A percentile compares a stretch with the other conserved stretches of the same genome.
Conservation (phyloP, 2,113 vertebrate genomes). For the Gobius niger region DNA sequence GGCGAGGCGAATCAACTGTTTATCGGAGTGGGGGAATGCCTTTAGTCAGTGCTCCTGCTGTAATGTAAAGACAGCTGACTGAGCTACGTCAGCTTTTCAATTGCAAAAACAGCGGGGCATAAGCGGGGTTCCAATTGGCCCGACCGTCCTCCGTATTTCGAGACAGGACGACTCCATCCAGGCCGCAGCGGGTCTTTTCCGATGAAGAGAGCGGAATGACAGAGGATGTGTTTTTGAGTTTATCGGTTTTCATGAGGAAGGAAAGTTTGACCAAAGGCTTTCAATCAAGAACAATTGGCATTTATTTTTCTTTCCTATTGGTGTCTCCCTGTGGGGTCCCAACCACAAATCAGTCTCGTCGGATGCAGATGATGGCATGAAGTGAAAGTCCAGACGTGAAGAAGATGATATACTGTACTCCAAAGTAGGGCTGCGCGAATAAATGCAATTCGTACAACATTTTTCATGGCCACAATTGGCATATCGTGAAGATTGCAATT, state of each 20-base stretch:
- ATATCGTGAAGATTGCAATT: too few species aligned
- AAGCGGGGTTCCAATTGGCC: not conserved
- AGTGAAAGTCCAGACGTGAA: not conserved
- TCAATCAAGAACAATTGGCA: not conserved
- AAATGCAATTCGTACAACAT: too few species aligned
- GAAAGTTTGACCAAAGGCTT: constrained; percentile 1
- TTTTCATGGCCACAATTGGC: too few species aligned
- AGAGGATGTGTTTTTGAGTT: not conserved
- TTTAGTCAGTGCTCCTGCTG: constrained; percentile 13
- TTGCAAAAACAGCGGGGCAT: not conserved
- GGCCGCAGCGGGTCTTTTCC: not conserved
- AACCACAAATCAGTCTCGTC: not conserved
- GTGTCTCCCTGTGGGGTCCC: not conserved
- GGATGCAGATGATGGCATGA: not conserved
- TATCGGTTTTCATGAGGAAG: not conserved
- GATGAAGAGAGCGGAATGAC: not conserved
- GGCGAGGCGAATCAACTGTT: constrained; percentile 58
- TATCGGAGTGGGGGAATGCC: constrained; percentile 44
- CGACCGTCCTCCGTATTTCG: not conserved
- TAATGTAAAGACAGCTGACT: constrained; percentile 31
- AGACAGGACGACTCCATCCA: constrained; percentile 2
- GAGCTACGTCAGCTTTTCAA: constrained; percentile 5
- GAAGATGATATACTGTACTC: not conserved
- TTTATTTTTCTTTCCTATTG: not conserved
- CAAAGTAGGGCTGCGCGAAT: too few species aligned